Evolutionary conservation across 1,140 invertebrate genomes (phyloP).

Genomic region (Caligus rogercresseyi): DNA sequence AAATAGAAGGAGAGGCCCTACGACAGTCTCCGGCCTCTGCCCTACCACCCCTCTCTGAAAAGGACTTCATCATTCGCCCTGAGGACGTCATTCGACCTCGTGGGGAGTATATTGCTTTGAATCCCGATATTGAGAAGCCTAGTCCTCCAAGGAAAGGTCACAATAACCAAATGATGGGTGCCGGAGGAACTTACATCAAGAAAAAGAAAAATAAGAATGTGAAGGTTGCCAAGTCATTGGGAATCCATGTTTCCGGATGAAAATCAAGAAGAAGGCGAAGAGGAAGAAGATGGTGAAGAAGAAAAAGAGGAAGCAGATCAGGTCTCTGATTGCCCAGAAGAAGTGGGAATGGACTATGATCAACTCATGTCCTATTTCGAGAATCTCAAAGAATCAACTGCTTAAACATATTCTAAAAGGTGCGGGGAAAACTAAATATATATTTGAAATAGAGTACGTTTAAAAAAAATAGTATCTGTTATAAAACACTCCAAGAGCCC

Average conservation of each 20-base stretch:
- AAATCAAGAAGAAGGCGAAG: not conserved
- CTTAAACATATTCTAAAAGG: slow-evolving; percentile 27
- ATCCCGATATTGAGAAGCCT: slow-evolving; percentile 13
- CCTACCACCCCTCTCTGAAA: slow-evolving; percentile 14
- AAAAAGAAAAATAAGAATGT: not conserved
- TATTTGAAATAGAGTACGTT: no score
- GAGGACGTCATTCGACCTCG: not conserved
- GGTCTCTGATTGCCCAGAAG: not conserved
- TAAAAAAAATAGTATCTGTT: no score
- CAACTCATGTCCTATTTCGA: slow-evolving; percentile 94
- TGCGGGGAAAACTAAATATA: no score
- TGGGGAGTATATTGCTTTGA: slow-evolving; percentile 7
- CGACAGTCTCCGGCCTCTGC: slow-evolving; percentile 18
- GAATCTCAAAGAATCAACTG: slow-evolving; percentile 70
- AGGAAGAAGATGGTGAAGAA: not conserved
- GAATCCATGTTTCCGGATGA: not conserved
- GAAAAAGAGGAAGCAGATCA: not conserved
- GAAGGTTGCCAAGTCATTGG: not conserved
- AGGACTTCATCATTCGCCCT: not conserved
- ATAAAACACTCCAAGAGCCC: no score
- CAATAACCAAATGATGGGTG: not conserved
- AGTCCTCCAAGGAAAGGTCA: slow-evolving; percentile 12
- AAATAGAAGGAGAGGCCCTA: slow-evolving; percentile 24
- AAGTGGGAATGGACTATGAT: slow-evolving; percentile 72
- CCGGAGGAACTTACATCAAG: not conserved